A percentile compares a stretch with the other conserved stretches of the same genome.
phyloP scores from a whole-genome alignment of 2,113 vertebrate species.

The Haemorhous mexicanus region DNA sequence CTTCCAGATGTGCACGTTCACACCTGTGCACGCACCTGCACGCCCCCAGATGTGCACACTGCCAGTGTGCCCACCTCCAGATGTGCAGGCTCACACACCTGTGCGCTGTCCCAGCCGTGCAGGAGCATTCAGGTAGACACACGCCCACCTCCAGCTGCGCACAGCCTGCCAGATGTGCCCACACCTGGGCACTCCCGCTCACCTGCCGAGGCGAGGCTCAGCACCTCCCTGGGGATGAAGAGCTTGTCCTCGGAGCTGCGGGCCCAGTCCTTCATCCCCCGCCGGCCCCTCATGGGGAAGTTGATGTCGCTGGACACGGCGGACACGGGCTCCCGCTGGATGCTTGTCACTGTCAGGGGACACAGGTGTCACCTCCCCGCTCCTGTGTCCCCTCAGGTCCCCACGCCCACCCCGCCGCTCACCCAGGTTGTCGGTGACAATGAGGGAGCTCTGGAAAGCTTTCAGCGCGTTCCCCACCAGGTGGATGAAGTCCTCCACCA shows the following conservation, averaged over 20 bases:
- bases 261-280: conserved; percentile 99
- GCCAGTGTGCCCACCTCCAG: neutral
- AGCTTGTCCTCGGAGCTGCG: conserved; percentile 95
- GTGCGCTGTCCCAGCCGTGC: neutral
- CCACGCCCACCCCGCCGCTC: fast-evolving
- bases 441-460: conserved; percentile 95
- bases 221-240: conserved; percentile 96
- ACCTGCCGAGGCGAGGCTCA: conserved; percentile 86
- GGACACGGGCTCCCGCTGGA: conserved; percentile 92
- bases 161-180: neutral
- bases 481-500: conserved; percentile 98
- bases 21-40: too few species aligned
- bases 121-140: fast-evolving
- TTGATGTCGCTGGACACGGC: conserved; percentile 98
- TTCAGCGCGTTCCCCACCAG: conserved; percentile 88
- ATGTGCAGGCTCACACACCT: neutral
- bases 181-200: fast-evolving
- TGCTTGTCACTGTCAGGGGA: conserved; percentile 85
- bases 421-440: conserved; percentile 96
- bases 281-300: conserved; percentile 94
- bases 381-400: fast-evolving
- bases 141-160: neutral
- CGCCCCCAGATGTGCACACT: too few species aligned
- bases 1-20: neutral
- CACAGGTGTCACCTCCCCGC: neutral